Evolutionary conservation across 1,140 invertebrate genomes (phyloP).

Genomic region (Bombus vancouverensis): DNA sequence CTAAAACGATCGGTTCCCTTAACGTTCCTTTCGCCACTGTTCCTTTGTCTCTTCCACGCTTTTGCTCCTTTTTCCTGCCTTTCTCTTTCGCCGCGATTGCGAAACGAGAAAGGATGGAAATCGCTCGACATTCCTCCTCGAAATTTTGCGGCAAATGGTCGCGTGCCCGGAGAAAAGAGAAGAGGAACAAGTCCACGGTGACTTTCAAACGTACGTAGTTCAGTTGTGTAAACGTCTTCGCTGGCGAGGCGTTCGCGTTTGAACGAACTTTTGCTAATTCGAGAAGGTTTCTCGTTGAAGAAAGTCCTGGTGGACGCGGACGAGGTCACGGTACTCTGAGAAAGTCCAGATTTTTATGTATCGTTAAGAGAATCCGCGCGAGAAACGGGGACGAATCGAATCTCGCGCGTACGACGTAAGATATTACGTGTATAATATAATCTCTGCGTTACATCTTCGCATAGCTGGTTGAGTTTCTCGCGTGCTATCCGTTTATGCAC

Average conservation of each 20-base stretch:
- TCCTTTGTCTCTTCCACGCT: neutral
- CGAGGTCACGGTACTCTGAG: neutral
- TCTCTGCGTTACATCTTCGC: no score
- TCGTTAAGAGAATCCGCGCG: neutral
- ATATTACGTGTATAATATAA: neutral
- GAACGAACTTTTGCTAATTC: conserved; percentile 37
- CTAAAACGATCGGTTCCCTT: conserved; percentile 41
- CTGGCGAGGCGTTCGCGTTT: neutral
- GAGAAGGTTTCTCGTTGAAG: neutral
- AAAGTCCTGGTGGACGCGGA: neutral
- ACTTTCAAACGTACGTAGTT: conserved; percentile 3
- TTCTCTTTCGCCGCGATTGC: conserved; percentile 24
- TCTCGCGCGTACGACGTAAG: neutral
- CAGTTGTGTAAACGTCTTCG: neutral
- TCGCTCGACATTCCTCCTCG: neutral
- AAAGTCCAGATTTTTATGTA: neutral
- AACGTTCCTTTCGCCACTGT: conserved; percentile 29
- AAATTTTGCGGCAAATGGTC: conserved; percentile 2
- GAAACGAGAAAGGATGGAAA: neutral
- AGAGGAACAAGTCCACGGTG: no score
- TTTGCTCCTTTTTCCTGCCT: neutral
- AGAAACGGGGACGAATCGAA: neutral
- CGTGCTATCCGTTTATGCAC: conserved; percentile 6
- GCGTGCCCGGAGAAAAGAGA: neutral
- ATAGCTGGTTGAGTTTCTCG: neutral